A percentile compares a stretch with the other conserved stretches of the same genome.
Evolutionary conservation across 2,797 vertebrate genomes (phyloP).

Genomic region (Sebastes reedi): DNA sequence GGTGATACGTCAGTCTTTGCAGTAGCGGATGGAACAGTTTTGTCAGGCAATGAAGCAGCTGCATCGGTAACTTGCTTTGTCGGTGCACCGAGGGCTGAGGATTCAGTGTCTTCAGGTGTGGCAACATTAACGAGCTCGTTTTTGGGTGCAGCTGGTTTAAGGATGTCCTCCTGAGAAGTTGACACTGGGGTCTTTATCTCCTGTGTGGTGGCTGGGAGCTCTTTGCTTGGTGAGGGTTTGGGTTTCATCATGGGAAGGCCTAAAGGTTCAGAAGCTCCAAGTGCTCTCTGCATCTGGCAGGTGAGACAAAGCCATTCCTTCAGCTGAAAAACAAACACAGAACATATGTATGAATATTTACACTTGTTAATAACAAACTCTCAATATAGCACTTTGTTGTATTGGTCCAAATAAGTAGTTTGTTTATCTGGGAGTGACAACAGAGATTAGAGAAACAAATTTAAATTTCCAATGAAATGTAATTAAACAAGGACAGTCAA

Average conservation of each 20-base stretch:
- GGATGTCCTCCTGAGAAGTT: slow-evolving; percentile 38
- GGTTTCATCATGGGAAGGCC: slow-evolving; percentile 79
- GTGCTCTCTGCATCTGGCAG: slow-evolving; percentile 94
- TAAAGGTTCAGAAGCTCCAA: slow-evolving; percentile 85
- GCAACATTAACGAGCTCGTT: slow-evolving; percentile 7
- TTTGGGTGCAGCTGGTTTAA: slow-evolving; percentile 15
- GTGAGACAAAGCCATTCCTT: slow-evolving; percentile 96
- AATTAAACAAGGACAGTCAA: not conserved
- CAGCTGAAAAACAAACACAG: slow-evolving; percentile 74
- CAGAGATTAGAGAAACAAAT: not conserved
- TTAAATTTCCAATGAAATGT: not conserved
- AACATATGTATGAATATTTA: slow-evolving; percentile 25
- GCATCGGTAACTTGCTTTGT: slow-evolving; percentile 38
- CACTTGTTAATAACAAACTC: not conserved
- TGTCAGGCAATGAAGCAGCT: slow-evolving; percentile 45
- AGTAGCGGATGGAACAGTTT: slow-evolving; percentile 27
- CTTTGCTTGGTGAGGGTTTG: slow-evolving; percentile 77
- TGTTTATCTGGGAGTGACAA: not conserved
- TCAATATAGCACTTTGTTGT: not conserved
- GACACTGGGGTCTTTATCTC: slow-evolving; percentile 23
- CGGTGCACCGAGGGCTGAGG: not conserved
- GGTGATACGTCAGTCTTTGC: slow-evolving; percentile 36
- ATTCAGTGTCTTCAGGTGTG: slow-evolving; percentile 37
- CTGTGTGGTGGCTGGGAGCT: slow-evolving; percentile 26
- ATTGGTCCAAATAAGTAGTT: not conserved